Evolutionary conservation across 2,113 vertebrate species (phyloP).

Genomic region (Corythaixoides concolor): DNA sequence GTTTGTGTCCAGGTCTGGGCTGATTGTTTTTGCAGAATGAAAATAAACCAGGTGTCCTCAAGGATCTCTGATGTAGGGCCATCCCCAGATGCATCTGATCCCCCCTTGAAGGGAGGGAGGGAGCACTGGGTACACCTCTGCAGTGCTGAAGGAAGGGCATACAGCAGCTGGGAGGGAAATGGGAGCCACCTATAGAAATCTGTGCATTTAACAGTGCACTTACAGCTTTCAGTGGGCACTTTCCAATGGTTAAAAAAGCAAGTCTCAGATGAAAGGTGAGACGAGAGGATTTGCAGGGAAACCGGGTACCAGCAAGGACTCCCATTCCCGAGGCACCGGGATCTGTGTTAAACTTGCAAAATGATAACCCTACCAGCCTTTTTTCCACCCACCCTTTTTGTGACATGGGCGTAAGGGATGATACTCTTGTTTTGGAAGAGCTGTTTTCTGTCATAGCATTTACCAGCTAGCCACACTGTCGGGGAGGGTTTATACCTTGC

Average conservation of each 20-base stretch:
- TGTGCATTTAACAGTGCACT: neutral
- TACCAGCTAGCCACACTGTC: neutral
- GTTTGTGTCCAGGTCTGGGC: neutral
- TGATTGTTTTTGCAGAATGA: neutral
- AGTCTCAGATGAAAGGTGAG: neutral
- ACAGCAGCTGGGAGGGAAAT: neutral
- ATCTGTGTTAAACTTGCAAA: neutral
- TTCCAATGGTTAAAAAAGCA: neutral
- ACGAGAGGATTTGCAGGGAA: neutral
- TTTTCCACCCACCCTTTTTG: neutral
- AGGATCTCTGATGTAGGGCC: neutral
- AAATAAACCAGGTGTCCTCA: neutral
- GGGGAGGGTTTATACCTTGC: neutral
- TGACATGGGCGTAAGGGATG: neutral
- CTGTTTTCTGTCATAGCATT: neutral
- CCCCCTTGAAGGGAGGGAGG: neutral
- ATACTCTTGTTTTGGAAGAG: neutral
- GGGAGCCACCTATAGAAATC: neutral
- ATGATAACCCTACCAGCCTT: neutral
- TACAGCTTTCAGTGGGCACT: neutral
- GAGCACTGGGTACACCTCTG: rapidly evolving
- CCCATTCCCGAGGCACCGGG: neutral
- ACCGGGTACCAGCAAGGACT: neutral
- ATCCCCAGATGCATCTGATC: neutral
- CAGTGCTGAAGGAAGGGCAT: neutral